These are phyloP conservation scores for Athripsodes cinereus DNA, from an alignment of 2,888 invertebrate species.

Conservation along the genomic window DNA sequence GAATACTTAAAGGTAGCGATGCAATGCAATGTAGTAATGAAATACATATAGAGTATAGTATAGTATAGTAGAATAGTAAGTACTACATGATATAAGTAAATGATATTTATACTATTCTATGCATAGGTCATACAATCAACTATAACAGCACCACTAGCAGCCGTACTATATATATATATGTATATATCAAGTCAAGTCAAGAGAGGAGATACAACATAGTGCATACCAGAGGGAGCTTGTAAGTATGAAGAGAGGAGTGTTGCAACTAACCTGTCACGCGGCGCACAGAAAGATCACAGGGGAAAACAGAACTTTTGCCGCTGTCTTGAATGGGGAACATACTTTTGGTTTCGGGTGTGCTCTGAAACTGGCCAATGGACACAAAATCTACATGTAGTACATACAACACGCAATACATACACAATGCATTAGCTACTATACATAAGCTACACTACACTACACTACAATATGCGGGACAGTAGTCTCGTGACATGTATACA, in stretches of 20 bases:
- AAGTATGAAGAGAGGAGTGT: constrained; percentile 28
- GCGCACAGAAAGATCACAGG: constrained; percentile 73
- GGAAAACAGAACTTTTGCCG: constrained; percentile 68
- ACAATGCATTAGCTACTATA: background rate
- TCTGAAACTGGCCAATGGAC: constrained; percentile 44
- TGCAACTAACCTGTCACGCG: constrained; percentile 49
- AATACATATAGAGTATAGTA: too few species aligned
- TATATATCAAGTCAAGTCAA: background rate
- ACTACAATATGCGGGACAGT: too few species aligned
- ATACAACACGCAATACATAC: constrained; percentile 12
- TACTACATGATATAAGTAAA: too few species aligned
- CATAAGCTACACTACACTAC: background rate
- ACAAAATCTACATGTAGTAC: constrained; percentile 22
- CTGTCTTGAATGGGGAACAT: constrained; percentile 70
- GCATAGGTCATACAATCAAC: too few species aligned
- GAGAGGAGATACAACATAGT: constrained; percentile 31
- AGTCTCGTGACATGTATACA: background rate
- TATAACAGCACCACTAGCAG: too few species aligned
- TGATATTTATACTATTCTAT: too few species aligned
- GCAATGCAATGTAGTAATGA: too few species aligned
- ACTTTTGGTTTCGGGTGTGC: constrained; percentile 58
- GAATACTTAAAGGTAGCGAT: too few species aligned
- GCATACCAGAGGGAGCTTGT: constrained; percentile 33
- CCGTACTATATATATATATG: too few species aligned
- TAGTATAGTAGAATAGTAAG: too few species aligned